phyloP scores from a whole-genome alignment of 2,113 vertebrate species.

The Gasterosteus nipponicus region DNA sequence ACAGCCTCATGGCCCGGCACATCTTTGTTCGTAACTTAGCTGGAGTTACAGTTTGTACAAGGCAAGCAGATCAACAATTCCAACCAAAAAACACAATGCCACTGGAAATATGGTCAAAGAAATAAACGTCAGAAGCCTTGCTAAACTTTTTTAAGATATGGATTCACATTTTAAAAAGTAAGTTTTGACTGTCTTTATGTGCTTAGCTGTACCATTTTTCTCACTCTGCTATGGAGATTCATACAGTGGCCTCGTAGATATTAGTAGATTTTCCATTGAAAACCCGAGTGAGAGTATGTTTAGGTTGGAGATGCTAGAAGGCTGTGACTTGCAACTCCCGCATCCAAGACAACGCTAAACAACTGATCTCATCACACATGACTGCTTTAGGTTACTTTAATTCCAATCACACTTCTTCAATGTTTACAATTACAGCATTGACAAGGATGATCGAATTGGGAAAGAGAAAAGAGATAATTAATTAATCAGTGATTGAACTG shows the following conservation, averaged over 20 bases:
- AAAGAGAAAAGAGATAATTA: too few species aligned
- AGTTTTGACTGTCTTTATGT: neutral
- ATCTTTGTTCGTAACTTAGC: neutral
- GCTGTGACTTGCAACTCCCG: too few species aligned
- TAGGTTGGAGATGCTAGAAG: too few species aligned
- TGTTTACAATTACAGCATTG: neutral
- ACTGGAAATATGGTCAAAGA: neutral
- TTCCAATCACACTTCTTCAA: neutral
- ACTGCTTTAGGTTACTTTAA: neutral
- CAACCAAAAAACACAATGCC: neutral
- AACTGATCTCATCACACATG: neutral
- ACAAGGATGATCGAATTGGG: neutral
- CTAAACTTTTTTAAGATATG: neutral
- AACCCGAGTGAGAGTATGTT: too few species aligned
- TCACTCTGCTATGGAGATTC: too few species aligned
- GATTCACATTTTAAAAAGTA: neutral
- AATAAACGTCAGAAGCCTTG: neutral
- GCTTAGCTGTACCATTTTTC: too few species aligned
- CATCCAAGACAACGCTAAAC: neutral
- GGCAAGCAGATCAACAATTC: neutral
- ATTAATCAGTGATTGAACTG: neutral
- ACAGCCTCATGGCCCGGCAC: neutral
- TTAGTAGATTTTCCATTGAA: too few species aligned
- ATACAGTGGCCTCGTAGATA: too few species aligned
- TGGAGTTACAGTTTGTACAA: neutral